Evolutionary conservation across 2,888 invertebrate species (phyloP), one percentile per base, ranked within the genome.

Genomic region (Diloba caeruleocephala): DNA sequence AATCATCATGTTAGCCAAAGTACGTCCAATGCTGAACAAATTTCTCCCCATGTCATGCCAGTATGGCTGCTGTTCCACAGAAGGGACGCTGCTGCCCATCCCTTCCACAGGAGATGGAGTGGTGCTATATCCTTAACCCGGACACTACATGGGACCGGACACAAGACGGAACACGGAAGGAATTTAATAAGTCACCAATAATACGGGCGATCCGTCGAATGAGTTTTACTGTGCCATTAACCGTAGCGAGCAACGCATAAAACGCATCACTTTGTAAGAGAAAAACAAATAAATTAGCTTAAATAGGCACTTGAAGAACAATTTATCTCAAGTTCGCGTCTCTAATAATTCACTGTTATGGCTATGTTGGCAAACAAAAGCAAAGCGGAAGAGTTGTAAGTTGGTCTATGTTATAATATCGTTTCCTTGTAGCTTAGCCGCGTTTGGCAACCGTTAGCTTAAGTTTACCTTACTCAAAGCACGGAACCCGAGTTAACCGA

Each of bases 211-310:
- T 72, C 56, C 58, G 70, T 76, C 66, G 72, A 66, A 71, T 63
- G 69, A 60, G 67, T 72, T 68, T 72, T 73, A 72, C 53, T 67
- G 52, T 64, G 70, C 70, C 72, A 83, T 87, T 85, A 82, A 75
- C 59, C 71, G 63, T 55, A 60, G 61, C 65, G 66, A 74, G 75
- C 70, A 73, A 70, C 71, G 62, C 79, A 83, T 84, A 83, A 85
- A 87, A 84, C 78, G 78, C 81, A 80, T 82, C 79, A 79, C 81
- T 84, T 74, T 74, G 71, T 76, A 71, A 66, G 74, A 64, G 81
- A 82, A 88, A 86, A 89, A 88, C 88, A 88, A 84, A 90, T 89
- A 89, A 88, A 88, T 89, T 84, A 76, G 73, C 58, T 78, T 63
- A 76, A 85, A 84, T 76, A 81, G 79, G 80, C 74, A 79, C 83